These are phyloP conservation scores for Leptinotarsa haldemani DNA, from an alignment of 2,888 invertebrate species.

Conservation along the genomic window DNA sequence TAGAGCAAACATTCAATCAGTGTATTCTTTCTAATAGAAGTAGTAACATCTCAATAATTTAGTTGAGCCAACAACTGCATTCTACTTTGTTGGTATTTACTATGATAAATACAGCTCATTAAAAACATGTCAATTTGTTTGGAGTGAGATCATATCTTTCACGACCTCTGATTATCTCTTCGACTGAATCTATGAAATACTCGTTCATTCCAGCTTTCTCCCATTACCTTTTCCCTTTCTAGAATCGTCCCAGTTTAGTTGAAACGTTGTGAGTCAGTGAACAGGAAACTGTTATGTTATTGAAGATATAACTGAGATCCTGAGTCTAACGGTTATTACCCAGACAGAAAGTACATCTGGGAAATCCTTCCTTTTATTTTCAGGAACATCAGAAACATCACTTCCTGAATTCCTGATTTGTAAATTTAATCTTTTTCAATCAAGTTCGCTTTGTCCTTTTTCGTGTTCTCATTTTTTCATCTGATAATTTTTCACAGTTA, in stretches of 20 bases:
- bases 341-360: neutral
- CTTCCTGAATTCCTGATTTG: neutral
- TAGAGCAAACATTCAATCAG: too few relatives aligned
- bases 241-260: neutral
- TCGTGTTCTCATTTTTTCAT: too few relatives aligned
- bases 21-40: too few relatives aligned
- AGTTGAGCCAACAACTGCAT: too few relatives aligned
- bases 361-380: neutral
- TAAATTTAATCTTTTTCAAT: too few relatives aligned
- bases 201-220: neutral
- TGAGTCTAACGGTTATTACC: neutral
- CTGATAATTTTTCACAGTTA: too few relatives aligned
- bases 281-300: constrained; percentile 13
- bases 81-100: too few relatives aligned
- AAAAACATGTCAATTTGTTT: too few relatives aligned
- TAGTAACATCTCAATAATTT: too few relatives aligned
- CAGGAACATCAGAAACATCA: neutral
- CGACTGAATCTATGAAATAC: neutral
- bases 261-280: neutral
- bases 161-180: neutral
- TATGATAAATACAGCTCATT: too few relatives aligned
- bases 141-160: neutral
- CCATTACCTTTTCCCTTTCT: neutral
- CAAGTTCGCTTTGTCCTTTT: too few relatives aligned
- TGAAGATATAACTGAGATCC: neutral